phyloP scores from a whole-genome alignment of 2,797 vertebrate genomes.

The Pseudochirops cupreus region DNA sequence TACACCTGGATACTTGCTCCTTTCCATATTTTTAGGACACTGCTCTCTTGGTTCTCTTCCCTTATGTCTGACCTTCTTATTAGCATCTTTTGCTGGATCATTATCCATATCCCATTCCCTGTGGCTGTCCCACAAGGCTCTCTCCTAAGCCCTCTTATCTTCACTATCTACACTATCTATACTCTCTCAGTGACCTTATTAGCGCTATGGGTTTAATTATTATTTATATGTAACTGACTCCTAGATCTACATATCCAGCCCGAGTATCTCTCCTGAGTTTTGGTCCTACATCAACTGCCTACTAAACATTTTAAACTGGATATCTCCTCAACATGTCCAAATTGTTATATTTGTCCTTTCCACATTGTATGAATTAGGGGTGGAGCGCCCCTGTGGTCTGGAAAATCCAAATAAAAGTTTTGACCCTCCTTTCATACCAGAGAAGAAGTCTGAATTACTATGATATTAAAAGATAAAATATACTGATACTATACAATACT shows the following conservation, averaged over 20 bases:
- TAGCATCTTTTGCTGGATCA: not conserved
- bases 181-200: not conserved
- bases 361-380: not conserved
- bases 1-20: not conserved
- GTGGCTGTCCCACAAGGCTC: not conserved
- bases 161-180: not conserved
- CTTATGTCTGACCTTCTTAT: not conserved
- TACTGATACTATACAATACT: not conserved
- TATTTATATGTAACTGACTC: not conserved
- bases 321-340: not conserved
- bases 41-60: not conserved
- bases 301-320: not conserved
- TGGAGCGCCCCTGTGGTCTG: too few relatives aligned
- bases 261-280: not conserved
- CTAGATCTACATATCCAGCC: not conserved
- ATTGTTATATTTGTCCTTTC: not conserved
- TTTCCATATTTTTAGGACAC: not conserved
- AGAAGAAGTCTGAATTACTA: not conserved
- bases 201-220: not conserved
- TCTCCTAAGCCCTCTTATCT: not conserved
- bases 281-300: not conserved
- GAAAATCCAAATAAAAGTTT: not conserved
- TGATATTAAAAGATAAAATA: not conserved
- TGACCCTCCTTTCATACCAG: not conserved
- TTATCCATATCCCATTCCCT: not conserved